Percentiles rank a stretch among this genome's conserved stretches.
phyloP scores from a whole-genome alignment of 2,113 vertebrate species.

The Brachypodius melanocephalos region DNA sequence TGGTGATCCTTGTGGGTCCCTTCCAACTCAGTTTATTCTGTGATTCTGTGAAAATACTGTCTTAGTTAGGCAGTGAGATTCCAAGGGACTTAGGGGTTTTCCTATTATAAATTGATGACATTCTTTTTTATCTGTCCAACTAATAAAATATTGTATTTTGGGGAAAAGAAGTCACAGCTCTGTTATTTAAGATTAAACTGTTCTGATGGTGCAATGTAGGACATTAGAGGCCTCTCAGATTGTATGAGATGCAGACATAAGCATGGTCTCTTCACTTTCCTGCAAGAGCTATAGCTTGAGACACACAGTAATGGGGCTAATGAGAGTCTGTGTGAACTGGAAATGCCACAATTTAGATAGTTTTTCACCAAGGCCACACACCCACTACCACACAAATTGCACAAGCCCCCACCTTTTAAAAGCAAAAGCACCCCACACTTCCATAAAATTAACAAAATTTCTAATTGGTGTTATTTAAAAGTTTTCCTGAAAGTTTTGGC shows the following conservation, averaged over 20 bases:
- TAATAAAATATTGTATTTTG: not conserved
- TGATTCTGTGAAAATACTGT: not conserved
- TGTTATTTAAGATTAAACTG: conserved; percentile 5
- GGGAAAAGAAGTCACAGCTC: not conserved
- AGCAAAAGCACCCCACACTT: not conserved
- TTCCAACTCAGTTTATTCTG: not conserved
- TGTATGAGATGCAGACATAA: not conserved
- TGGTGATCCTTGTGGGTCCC: not conserved
- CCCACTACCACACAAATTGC: not conserved
- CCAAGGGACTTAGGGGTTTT: conserved; percentile 5
- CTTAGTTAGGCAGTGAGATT: conserved; percentile 14
- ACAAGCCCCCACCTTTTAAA: not conserved
- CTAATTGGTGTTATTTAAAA: not conserved
- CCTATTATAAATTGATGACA: conserved; percentile 1
- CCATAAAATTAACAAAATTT: not conserved
- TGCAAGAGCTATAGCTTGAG: not conserved
- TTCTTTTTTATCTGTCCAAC: not conserved
- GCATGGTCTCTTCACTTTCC: not conserved
- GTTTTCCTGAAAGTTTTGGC: not conserved
- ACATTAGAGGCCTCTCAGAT: not conserved
- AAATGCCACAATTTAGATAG: not conserved
- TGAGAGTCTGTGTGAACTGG: not conserved
- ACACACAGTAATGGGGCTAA: not conserved
- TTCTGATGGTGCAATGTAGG: not conserved
- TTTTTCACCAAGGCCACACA: not conserved